These are phyloP conservation scores for Acrobasis suavella DNA, from an alignment of 2,888 invertebrate species.

Conservation along the genomic window DNA sequence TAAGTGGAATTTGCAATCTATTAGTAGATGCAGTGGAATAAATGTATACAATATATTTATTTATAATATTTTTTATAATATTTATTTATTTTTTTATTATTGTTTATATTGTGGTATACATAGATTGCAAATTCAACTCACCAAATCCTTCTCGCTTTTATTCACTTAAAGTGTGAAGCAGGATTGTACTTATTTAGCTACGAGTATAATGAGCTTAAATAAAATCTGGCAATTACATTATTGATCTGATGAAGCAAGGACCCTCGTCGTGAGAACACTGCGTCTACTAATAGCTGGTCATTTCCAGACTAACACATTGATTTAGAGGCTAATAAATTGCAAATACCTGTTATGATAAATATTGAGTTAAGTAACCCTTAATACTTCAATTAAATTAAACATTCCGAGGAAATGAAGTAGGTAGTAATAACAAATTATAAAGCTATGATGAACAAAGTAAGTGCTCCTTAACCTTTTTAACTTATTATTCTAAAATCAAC, in stretches of 20 bases:
- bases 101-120: too few species aligned
- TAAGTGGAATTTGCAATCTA: too few species aligned
- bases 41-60: too few species aligned
- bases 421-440: background rate
- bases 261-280: background rate
- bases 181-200: conserved; percentile 10
- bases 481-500: too few species aligned
- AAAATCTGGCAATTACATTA: conserved; percentile 15
- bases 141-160: conserved; percentile 5
- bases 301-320: conserved; percentile 1
- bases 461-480: too few species aligned
- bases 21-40: too few species aligned
- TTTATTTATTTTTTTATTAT: too few species aligned
- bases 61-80: too few species aligned
- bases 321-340: conserved; percentile 1
- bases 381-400: too few species aligned
- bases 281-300: conserved; percentile 8
- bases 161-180: conserved; percentile 7
- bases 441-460: background rate
- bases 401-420: conserved; percentile 6
- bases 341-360: conserved; percentile 1
- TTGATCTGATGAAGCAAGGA: conserved; percentile 13
- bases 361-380: background rate
- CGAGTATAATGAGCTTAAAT: conserved; percentile 7
- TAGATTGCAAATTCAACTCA: conserved; percentile 1